phyloP scores from a whole-genome alignment of 2,888 invertebrate genomes.

The Nephrocerus scutellatus region DNA sequence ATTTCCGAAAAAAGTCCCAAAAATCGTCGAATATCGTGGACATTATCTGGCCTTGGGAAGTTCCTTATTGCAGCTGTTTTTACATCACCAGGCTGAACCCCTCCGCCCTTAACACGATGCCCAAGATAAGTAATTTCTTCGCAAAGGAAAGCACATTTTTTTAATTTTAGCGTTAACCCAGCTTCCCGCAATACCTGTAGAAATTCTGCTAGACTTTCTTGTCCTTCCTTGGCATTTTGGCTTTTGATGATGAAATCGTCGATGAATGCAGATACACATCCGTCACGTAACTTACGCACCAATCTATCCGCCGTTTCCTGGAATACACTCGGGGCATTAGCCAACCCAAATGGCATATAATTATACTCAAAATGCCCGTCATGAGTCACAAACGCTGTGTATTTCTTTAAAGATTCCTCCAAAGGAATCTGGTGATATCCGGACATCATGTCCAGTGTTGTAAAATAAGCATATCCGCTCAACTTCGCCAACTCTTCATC shows the following conservation, averaged over 20 bases:
- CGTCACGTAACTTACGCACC: neutral
- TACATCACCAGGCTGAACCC: neutral
- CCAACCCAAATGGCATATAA: neutral
- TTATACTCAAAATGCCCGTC: neutral
- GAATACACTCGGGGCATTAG: neutral
- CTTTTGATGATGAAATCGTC: neutral
- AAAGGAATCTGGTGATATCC: neutral
- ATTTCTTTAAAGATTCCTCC: neutral
- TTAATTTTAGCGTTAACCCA: slow-evolving; percentile 1
- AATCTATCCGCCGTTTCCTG: neutral
- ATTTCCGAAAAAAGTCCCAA: neutral
- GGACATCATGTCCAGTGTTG: neutral
- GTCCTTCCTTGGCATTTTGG: neutral
- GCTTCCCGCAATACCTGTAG: neutral
- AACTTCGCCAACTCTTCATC: neutral
- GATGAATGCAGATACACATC: too few relatives aligned
- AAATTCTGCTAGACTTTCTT: neutral
- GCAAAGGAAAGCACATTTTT: neutral
- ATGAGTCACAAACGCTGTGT: neutral
- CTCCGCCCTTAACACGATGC: neutral
- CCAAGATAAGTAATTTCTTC: neutral
- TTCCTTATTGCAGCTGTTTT: slow-evolving; percentile 1
- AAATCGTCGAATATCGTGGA: neutral
- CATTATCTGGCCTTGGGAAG: neutral
- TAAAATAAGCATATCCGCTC: neutral